Conservation (phyloP, 2,888 invertebrate genomes). For the Heliconius erato region DNA sequence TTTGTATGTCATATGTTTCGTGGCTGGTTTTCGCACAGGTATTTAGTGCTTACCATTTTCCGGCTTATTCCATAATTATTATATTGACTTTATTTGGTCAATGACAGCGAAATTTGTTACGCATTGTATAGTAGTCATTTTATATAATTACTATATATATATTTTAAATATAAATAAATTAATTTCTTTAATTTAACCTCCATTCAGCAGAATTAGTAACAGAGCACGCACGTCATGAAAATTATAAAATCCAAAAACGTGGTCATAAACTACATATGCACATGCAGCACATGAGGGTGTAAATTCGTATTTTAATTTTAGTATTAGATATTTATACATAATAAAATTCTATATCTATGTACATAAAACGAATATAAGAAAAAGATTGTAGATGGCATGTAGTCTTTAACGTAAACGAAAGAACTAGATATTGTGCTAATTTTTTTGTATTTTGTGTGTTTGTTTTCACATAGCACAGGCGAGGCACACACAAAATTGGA, state of each 20-base stretch:
- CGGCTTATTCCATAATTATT: background rate
- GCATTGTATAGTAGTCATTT: background rate
- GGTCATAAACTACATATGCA: background rate
- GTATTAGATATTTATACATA: background rate
- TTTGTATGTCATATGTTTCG: background rate
- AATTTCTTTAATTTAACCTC: background rate
- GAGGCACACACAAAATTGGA: too few relatives aligned
- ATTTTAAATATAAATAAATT: background rate
- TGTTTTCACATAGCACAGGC: background rate
- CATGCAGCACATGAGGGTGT: background rate
- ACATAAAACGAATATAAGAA: too few relatives aligned
- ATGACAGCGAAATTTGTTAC: background rate
- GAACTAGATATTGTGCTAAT: background rate
- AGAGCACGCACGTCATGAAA: background rate
- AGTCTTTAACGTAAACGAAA: background rate
- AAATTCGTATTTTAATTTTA: background rate
- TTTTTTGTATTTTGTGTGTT: too few relatives aligned
- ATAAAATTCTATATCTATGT: background rate
- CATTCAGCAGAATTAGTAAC: background rate
- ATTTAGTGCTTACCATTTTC: background rate
- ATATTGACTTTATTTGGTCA: background rate
- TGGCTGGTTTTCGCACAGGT: background rate
- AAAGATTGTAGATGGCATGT: too few relatives aligned
- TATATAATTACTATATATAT: too few relatives aligned
- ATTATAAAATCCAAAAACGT: background rate